phyloP scores from a whole-genome alignment of 2,888 invertebrate genomes.

The Epirrita christyi region DNA sequence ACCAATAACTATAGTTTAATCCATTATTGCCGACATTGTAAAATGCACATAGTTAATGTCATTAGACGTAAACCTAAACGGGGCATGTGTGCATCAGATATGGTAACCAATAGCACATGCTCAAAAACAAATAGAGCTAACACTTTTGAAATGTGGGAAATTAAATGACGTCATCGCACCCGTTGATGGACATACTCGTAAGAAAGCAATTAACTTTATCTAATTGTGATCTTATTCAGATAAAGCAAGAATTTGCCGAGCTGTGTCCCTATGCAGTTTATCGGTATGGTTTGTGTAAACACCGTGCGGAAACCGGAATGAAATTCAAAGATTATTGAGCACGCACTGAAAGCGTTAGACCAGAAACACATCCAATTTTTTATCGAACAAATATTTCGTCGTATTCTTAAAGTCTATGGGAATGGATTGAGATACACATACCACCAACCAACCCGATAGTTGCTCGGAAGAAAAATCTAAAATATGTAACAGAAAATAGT shows the following conservation, averaged over 20 bases:
- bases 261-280: conserved; percentile 4
- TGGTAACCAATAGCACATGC: conserved; percentile 37
- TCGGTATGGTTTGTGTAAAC: conserved; percentile 16
- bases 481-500: no score
- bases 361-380: no score
- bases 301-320: conserved; percentile 2
- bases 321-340: neutral
- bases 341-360: neutral
- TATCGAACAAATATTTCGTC: no score
- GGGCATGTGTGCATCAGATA: conserved; percentile 38
- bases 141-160: conserved; percentile 41
- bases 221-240: neutral
- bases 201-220: conserved; percentile 1
- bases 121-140: conserved; percentile 31
- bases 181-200: conserved; percentile 16
- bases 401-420: no score
- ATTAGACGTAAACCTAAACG: conserved; percentile 28
- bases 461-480: no score
- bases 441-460: no score
- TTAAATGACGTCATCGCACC: conserved; percentile 38
- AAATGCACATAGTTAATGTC: conserved; percentile 32
- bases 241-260: conserved; percentile 16
- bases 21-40: no score
- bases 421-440: no score
- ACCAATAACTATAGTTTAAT: no score